Percentiles rank a stretch among this genome's conserved stretches.
Conservation (phyloP, 2,113 vertebrate species). For the Pollachius pollachius region DNA sequence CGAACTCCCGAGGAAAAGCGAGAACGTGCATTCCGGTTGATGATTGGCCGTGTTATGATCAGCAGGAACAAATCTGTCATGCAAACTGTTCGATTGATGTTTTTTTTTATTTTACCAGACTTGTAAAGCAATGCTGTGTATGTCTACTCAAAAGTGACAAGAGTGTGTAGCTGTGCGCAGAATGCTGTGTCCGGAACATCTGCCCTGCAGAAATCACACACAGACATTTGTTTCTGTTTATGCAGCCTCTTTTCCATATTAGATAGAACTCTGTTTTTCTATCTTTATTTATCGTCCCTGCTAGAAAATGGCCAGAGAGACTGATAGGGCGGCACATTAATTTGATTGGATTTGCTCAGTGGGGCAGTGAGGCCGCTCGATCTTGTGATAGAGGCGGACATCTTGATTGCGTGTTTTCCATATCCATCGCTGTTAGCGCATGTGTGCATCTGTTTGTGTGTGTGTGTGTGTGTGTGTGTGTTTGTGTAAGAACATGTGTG, state of each 20-base stretch:
- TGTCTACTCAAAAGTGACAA: background rate
- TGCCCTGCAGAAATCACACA: slow-evolving; percentile 38
- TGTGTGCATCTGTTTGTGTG: no score
- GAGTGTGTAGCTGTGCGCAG: background rate
- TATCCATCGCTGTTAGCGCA: no score
- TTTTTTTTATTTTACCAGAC: background rate
- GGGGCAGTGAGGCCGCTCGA: no score
- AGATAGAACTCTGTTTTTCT: slow-evolving; percentile 21
- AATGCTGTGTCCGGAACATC: slow-evolving; percentile 32
- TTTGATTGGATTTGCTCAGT: no score
- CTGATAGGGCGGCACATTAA: no score
- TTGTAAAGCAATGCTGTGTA: background rate
- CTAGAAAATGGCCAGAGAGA: no score
- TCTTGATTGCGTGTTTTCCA: no score
- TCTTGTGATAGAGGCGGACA: no score
- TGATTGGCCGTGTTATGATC: background rate
- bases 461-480: no score
- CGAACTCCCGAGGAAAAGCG: background rate
- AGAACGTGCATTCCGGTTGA: background rate
- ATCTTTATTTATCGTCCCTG: no score
- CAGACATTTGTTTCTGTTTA: slow-evolving; percentile 54
- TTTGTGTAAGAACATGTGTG: no score
- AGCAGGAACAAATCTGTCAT: background rate
- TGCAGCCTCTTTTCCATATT: slow-evolving; percentile 34
- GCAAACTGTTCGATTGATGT: background rate